These are phyloP conservation scores for Papilio glaucus DNA, from an alignment of 1,140 invertebrate species.

Conservation along the genomic window DNA sequence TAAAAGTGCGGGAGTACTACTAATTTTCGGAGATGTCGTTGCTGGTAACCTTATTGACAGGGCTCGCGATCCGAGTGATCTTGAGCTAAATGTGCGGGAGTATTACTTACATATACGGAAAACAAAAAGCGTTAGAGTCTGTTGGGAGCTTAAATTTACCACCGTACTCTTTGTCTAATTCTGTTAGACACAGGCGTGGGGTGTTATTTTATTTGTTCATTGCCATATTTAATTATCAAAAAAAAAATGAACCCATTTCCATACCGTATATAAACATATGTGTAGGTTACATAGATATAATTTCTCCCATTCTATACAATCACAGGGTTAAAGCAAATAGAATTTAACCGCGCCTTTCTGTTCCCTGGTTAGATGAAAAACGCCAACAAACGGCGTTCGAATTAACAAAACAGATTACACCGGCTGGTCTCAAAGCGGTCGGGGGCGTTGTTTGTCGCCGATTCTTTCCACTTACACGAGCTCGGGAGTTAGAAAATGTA, in stretches of 20 bases:
- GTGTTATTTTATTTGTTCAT: background rate
- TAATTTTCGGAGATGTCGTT: too few species aligned
- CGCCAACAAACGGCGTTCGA: constrained; percentile 61
- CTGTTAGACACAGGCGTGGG: too few species aligned
- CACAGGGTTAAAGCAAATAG: constrained; percentile 50
- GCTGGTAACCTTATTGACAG: too few species aligned
- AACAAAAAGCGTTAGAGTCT: too few species aligned
- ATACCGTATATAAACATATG: too few species aligned
- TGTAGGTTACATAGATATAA: background rate
- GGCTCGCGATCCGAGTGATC: too few species aligned
- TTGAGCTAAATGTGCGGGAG: too few species aligned
- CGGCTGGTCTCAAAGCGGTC: constrained; percentile 60
- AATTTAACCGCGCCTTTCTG: constrained; percentile 46
- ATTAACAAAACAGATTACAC: constrained; percentile 81
- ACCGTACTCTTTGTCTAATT: too few species aligned
- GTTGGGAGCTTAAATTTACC: too few species aligned
- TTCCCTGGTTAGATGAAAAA: constrained; percentile 54
- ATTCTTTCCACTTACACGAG: constrained; percentile 67
- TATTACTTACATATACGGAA: too few species aligned
- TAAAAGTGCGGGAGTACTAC: too few species aligned
- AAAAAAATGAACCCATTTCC: background rate
- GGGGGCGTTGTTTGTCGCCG: constrained; percentile 62
- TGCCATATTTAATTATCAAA: background rate
- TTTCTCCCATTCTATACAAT: constrained; percentile 43
- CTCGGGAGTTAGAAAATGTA: constrained; percentile 43